A percentile compares a stretch with the other conserved stretches of the same genome.
Conservation (phyloP, 2,113 vertebrate species). For the Ginglymostoma cirratum region DNA sequence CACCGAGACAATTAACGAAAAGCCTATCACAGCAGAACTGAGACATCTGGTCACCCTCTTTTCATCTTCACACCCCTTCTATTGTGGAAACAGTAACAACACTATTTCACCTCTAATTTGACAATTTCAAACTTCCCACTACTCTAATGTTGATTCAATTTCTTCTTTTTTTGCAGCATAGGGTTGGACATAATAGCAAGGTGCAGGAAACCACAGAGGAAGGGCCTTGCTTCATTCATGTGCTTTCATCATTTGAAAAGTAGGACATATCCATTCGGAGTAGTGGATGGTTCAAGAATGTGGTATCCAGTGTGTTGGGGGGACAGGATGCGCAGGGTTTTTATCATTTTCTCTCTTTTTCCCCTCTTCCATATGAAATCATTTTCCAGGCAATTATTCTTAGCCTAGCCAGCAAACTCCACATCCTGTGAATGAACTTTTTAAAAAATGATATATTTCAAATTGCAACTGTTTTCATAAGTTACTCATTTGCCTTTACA, state of each 20-base stretch:
- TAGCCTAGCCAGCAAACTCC: too few species aligned
- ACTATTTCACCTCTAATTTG: background rate
- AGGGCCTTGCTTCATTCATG: background rate
- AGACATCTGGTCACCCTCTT: too few species aligned
- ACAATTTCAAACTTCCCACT: background rate
- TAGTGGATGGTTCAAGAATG: background rate
- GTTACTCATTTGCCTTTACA: background rate
- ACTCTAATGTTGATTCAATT: background rate
- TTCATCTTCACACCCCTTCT: background rate
- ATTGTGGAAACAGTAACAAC: background rate
- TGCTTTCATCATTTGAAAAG: background rate
- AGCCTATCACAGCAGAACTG: too few species aligned
- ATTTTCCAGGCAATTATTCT: too few species aligned
- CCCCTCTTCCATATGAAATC: background rate
- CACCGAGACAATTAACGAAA: too few species aligned
- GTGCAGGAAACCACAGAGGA: background rate
- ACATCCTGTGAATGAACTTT: too few species aligned
- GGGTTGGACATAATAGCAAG: background rate
- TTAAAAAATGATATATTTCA: background rate
- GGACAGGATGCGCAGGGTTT: background rate
- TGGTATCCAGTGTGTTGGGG: background rate
- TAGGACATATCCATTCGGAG: background rate
- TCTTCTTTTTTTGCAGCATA: background rate
- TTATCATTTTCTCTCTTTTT: background rate
- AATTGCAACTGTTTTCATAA: background rate